These are phyloP conservation scores for Phalacrocorax carbo DNA, from an alignment of 2,113 vertebrate genomes.

Conservation along the genomic window DNA sequence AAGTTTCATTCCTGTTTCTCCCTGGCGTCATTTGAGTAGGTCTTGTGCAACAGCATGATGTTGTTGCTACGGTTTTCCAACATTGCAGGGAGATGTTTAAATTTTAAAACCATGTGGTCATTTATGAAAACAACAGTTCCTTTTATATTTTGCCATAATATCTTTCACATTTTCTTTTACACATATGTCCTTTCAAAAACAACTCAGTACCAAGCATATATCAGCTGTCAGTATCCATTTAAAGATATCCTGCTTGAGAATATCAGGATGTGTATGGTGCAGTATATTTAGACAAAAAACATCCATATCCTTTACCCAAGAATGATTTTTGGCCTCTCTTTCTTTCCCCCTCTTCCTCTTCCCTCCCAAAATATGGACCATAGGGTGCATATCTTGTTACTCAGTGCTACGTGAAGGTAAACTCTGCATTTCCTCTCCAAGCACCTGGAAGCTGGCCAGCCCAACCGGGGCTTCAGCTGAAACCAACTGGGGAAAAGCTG, in stretches of 20 bases:
- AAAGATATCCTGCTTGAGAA: constrained; percentile 20
- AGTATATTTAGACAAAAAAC: not conserved
- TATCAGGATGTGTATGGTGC: not conserved
- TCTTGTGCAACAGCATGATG: not conserved
- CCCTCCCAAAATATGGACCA: not conserved
- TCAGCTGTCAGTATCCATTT: constrained; percentile 8
- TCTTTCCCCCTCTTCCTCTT: not conserved
- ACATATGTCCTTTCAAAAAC: not conserved
- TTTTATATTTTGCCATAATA: not conserved
- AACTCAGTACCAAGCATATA: not conserved
- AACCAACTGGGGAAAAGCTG: not conserved
- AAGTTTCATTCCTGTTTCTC: not conserved
- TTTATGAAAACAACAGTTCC: not conserved
- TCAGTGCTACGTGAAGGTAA: not conserved
- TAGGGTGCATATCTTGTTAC: not conserved
- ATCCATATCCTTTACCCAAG: not conserved
- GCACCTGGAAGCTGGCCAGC: not conserved
- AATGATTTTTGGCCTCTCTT: not conserved
- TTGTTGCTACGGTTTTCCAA: not conserved
- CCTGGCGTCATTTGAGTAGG: not conserved
- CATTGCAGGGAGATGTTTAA: not conserved
- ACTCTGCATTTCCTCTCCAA: constrained; percentile 3
- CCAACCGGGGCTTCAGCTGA: not conserved
- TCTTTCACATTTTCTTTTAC: constrained; percentile 11
- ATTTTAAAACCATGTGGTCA: constrained; percentile 13